A percentile compares a stretch with the other conserved stretches of the same genome.
These are phyloP conservation scores for Oscheius sp. DNA, from an alignment of 2,888 invertebrate genomes.

Conservation along the genomic window DNA sequence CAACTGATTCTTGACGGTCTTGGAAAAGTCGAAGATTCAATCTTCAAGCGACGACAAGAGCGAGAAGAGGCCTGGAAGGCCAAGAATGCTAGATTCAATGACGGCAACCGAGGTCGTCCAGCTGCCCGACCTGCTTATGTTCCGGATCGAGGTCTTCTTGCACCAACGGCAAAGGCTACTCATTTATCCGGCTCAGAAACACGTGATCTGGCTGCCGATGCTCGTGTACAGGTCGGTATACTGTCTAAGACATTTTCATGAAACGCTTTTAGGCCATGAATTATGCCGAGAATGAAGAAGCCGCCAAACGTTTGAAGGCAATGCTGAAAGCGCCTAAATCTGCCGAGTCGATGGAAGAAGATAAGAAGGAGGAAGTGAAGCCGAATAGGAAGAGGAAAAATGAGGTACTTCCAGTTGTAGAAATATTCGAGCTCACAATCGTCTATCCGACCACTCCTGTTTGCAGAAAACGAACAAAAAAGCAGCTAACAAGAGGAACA, in stretches of 20 bases:
- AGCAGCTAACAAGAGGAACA: constrained; percentile 9
- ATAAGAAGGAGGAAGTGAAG: constrained; percentile 26
- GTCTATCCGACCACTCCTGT: neutral
- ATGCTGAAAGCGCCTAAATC: constrained; percentile 75
- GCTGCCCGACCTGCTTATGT: constrained; percentile 49
- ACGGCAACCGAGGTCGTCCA: constrained; percentile 1
- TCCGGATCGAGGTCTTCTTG: constrained; percentile 48
- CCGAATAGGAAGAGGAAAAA: constrained; percentile 49
- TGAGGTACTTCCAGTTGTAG: constrained; percentile 31
- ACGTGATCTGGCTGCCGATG: constrained; percentile 57
- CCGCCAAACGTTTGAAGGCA: constrained; percentile 76
- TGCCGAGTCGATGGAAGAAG: constrained; percentile 26
- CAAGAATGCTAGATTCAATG: constrained; percentile 44
- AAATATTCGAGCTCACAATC: neutral
- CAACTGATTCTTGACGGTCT: constrained; percentile 93
- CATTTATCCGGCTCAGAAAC: constrained; percentile 51
- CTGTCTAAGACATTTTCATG: neutral
- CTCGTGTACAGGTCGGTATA: constrained; percentile 43
- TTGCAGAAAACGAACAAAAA: constrained; percentile 21
- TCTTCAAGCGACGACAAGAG: constrained; percentile 88
- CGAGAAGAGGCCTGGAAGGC: constrained; percentile 70
- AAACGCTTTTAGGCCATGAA: constrained; percentile 41
- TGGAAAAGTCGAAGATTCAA: constrained; percentile 94
- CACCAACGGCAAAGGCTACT: constrained; percentile 45
- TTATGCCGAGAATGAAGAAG: constrained; percentile 74